Conservation (phyloP, 1,140 invertebrate genomes). For the Charaxes varanes region DNA sequence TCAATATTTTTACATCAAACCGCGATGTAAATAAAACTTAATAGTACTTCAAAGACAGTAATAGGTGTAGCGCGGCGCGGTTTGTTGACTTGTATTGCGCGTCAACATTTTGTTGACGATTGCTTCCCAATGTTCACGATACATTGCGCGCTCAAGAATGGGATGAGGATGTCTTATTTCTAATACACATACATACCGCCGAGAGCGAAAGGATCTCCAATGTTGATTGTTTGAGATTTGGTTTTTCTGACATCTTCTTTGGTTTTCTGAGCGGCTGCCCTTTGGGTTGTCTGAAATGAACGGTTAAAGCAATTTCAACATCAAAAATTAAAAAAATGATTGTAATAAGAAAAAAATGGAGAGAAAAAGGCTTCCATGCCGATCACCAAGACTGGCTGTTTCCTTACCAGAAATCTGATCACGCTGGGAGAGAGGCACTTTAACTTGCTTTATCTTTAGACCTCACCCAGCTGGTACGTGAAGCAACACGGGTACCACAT, state of each 20-base stretch:
- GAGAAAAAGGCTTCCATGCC: neutral
- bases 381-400: conserved; percentile 13
- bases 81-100: no score
- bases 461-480: neutral
- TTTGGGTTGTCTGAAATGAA: conserved; percentile 78
- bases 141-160: no score
- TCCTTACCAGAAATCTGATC: conserved; percentile 15
- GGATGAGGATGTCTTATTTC: no score
- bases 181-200: conserved; percentile 52
- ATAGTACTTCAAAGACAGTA: no score
- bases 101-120: no score
- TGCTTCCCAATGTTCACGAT: no score
- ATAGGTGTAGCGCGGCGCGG: no score
- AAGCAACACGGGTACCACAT: conserved; percentile 1
- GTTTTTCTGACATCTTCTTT: conserved; percentile 84
- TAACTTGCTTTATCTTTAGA: conserved; percentile 6
- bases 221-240: conserved; percentile 74
- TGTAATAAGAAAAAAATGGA: no score
- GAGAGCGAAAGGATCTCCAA: conserved; percentile 65
- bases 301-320: no score
- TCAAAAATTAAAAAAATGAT: no score
- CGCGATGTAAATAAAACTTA: no score
- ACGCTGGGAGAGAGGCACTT: conserved; percentile 9
- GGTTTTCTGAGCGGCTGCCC: conserved; percentile 87
- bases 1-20: no score